Evolutionary conservation across 2,113 vertebrate species (phyloP), one percentile per base, ranked within the genome.

Genomic region (Cyanoderma ruficeps): DNA sequence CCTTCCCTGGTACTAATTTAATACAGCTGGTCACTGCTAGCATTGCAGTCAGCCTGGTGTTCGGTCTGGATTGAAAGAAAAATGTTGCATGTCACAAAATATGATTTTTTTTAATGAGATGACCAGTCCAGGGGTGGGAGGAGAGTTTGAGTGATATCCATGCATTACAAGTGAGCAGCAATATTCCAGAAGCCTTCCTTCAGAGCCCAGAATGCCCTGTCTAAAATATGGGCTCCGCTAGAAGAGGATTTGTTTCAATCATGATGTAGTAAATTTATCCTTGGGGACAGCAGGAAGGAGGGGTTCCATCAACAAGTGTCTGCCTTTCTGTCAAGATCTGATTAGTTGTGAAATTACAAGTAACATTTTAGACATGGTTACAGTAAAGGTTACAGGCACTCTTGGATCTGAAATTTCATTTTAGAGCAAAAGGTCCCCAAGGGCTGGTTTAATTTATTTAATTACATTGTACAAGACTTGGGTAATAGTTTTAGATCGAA

Each of bases 361-460:
- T 33, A 83, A 83, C 86, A 33, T 96, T 96, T 97, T 96, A 95
- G 95, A 97, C 91, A 87, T 59, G 95, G 96, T 93, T 97, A 96
- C 94, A 83, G 96, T 95, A 97, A 98, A 97, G 96, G 97, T 98
- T 98, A 96, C 93, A 88, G 89, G 94, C 95, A 53, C 93, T 96
- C 87, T 96, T 95, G 97, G 95, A 92, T 97, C 96, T 96, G 63
- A 98, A 97, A 98, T 98, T 97, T 97, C 96, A 97, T 98, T 98
- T 97, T 91, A 81, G 77, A 97, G 95, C 88, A 96, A 97, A 94
- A 96, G 96, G 94, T 97, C 97, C 98, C 97, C 89, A 90, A 94
- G 98, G 98, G 96, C 91, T 97, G 86, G 79, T 97, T 97, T 96
- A 96, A 97, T 97, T 98, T 98, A 98, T 98, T 98, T 98, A 98